phyloP scores from a whole-genome alignment of 2,113 vertebrate species.

The Thamnaconus septentrionalis region DNA sequence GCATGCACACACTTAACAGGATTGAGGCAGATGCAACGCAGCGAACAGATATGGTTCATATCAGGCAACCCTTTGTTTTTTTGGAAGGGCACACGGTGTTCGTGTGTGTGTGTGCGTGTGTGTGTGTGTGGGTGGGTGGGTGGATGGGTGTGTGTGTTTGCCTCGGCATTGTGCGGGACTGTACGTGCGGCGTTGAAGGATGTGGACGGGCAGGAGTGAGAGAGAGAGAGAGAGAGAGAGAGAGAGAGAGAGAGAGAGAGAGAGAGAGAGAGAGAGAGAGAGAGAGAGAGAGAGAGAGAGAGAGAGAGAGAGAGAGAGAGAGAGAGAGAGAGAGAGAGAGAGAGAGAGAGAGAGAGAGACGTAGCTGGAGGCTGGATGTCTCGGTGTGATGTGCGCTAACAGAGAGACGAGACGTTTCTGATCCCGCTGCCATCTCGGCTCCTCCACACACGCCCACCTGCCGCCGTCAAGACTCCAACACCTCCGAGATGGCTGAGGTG shows the following conservation, averaged over 20 bases:
- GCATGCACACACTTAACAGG: conserved; percentile 16
- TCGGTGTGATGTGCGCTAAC: conserved; percentile 56
- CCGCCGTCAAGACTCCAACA: conserved; percentile 40
- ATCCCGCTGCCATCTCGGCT: conserved; percentile 38
- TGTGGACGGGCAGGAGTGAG: not conserved
- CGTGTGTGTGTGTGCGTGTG: conserved; percentile 6
- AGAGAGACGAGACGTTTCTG: conserved; percentile 46
- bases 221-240: not conserved
- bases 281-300: conserved; percentile 53
- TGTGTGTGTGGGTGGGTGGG: conserved; percentile 15
- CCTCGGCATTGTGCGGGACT: not conserved
- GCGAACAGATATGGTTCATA: conserved; percentile 5
- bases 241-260: conserved; percentile 1
- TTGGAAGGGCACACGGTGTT: not conserved
- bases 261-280: too few species aligned
- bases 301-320: conserved; percentile 46
- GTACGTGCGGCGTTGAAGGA: not conserved
- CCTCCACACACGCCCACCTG: conserved; percentile 45
- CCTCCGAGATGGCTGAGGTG: conserved; percentile 15
- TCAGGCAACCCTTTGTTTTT: conserved; percentile 9
- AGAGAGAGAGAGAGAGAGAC: conserved; percentile 36
- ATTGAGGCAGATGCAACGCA: conserved; percentile 18
- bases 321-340: conserved; percentile 52
- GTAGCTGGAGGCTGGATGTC: conserved; percentile 47
- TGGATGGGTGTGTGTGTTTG: not conserved